These are phyloP conservation scores for Hippocampus kuda DNA, from an alignment of 2,797 vertebrate species.

Conservation along the genomic window DNA sequence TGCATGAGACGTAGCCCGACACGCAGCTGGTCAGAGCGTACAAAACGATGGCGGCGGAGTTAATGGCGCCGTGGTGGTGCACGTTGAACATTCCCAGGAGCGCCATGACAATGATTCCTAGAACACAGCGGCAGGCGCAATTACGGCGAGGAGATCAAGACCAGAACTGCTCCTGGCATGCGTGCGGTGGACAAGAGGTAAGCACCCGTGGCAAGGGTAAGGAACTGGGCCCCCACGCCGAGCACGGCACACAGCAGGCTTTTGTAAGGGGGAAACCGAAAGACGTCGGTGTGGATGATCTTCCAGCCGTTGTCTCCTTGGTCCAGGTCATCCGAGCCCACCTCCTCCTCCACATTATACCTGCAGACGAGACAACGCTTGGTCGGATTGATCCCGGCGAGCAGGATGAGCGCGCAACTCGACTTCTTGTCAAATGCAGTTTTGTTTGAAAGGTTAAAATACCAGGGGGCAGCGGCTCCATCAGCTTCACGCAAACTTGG, in stretches of 20 bases:
- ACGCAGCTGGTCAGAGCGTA: conserved; percentile 89
- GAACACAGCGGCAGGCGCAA: background rate
- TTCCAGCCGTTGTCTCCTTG: conserved; percentile 94
- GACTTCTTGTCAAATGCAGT: too few species aligned
- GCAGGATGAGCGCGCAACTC: too few species aligned
- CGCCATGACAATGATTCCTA: conserved; percentile 79
- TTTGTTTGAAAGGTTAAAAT: too few species aligned
- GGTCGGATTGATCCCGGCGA: background rate
- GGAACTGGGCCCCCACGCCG: conserved; percentile 86
- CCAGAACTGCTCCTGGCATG: background rate
- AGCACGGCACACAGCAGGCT: conserved; percentile 82
- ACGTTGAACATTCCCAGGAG: conserved; percentile 87
- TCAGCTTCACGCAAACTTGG: too few species aligned
- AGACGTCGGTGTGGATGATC: conserved; percentile 91
- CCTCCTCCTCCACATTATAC: conserved; percentile 88
- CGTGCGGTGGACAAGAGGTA: conserved; percentile 2
- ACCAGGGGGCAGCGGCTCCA: too few species aligned
- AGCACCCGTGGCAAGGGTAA: conserved; percentile 82
- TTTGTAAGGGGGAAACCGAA: conserved; percentile 82
- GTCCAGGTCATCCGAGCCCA: conserved; percentile 78
- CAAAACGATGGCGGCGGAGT: conserved; percentile 82
- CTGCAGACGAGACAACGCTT: conserved; percentile 46
- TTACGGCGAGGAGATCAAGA: background rate
- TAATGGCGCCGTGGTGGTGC: conserved; percentile 87
- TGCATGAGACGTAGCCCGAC: conserved; percentile 84